Evolutionary conservation across 2,113 vertebrate species (phyloP).

Genomic region (Mesembrinibis cayennensis): DNA sequence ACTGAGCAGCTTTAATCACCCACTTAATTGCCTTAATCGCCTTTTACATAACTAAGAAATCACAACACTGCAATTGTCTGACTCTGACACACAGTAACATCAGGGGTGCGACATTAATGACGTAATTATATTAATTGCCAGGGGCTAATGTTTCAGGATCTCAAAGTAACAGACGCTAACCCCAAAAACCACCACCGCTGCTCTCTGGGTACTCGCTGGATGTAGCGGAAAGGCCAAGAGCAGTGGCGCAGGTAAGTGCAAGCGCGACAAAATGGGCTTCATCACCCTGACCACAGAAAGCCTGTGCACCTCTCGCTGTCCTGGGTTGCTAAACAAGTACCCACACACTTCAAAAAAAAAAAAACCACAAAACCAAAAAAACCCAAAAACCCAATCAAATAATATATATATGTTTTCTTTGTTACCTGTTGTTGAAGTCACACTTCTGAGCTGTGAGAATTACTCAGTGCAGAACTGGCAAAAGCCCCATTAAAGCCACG

Average conservation of each 20-base stretch:
- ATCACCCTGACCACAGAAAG: neutral
- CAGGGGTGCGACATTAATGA: conserved; percentile 35
- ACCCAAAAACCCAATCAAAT: no score
- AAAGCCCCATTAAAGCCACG: neutral
- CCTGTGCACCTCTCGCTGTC: neutral
- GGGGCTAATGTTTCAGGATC: conserved; percentile 43
- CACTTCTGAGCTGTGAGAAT: neutral
- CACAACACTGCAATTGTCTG: conserved; percentile 68
- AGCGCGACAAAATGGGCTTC: neutral
- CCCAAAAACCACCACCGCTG: neutral
- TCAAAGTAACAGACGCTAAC: neutral
- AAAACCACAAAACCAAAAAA: neutral
- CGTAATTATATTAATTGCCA: conserved; percentile 28
- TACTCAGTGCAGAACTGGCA: neutral
- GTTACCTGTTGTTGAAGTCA: neutral
- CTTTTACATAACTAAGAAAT: conserved; percentile 71
- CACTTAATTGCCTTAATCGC: conserved; percentile 72
- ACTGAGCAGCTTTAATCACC: conserved; percentile 72
- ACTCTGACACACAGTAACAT: conserved; percentile 51
- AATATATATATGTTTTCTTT: neutral
- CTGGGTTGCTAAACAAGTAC: neutral
- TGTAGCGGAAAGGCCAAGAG: neutral
- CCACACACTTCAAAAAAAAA: neutral
- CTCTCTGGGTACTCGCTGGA: neutral
- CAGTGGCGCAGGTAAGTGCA: fast-evolving